These are phyloP conservation scores for Sciurus vulgaris DNA, from an alignment of 2,797 vertebrate species.

Conservation along the genomic window DNA sequence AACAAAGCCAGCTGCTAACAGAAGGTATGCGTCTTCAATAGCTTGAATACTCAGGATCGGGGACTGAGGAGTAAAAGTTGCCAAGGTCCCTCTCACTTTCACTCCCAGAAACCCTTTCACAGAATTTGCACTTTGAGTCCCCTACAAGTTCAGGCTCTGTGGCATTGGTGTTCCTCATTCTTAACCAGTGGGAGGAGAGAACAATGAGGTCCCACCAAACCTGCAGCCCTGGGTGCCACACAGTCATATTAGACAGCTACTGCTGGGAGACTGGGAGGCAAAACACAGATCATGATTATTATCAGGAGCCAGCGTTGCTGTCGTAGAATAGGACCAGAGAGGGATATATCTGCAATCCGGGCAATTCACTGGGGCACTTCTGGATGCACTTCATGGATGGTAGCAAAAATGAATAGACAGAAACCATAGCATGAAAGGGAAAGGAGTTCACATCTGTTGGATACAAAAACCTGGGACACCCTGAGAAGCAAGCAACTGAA, in stretches of 20 bases:
- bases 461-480: neutral
- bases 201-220: neutral
- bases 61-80: neutral
- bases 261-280: neutral
- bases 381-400: no score
- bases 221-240: neutral
- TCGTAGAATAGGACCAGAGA: neutral
- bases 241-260: neutral
- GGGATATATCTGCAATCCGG: rapidly evolving
- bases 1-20: neutral
- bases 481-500: neutral
- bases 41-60: neutral
- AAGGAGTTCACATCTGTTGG: neutral
- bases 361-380: neutral
- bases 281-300: neutral
- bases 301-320: neutral
- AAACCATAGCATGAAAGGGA: neutral
- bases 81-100: neutral
- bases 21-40: neutral
- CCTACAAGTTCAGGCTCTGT: neutral
- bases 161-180: neutral
- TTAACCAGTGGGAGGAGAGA: neutral
- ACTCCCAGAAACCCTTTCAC: neutral
- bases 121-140: neutral
- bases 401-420: neutral